Evolutionary conservation across 2,797 vertebrate genomes (phyloP), one percentile per base, ranked within the genome.

Genomic region (Sebastes vulpes): DNA sequence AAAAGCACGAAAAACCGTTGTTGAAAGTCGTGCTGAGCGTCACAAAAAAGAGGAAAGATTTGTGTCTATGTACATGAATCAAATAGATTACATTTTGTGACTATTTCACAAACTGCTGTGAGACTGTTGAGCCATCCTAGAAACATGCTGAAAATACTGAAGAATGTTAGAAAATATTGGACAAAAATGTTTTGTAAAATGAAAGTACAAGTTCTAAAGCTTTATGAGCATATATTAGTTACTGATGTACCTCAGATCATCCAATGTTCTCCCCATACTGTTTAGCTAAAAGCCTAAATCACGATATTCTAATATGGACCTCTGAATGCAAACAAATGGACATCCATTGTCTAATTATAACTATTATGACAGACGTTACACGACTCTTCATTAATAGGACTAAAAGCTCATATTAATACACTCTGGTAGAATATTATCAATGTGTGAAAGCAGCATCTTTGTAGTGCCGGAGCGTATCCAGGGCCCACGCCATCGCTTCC

Each of bases 401-500:
- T 57, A 68, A 75, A 71, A 54, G 28, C 61, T 9, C 31, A 31
- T 65, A 57, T 68, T 53, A 88, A 74, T 20, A 61, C 31, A 16
- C 65, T 52, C 12, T 31, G 35, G 14, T 25, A 4, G 10, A 72
- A 70, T 54, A 35, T 68, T 61, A 75, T 53, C 56, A 69, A 77
- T 76, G 57, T 50, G 69, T 82, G 71, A 82, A 73, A 75, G 82
- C 48, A 28, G 4, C 21, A 23, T 79, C 68, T 86, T 77, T 87
- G 76, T 80, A 2, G 16, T 9, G 48, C 52, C 7, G 48, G 14
- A 65, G n/a, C 5, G 8, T 20, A 60, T 79, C 23, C 67, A 42
- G 20, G 32, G 57, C 75, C 66, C 2, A 57, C 50, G 20, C 29
- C 80, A 72, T 80, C 52, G n/a, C 77, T 81, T 53, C 58, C 46